phyloP scores from a whole-genome alignment of 2,797 vertebrate genomes.

The Eulemur rubriventer region DNA sequence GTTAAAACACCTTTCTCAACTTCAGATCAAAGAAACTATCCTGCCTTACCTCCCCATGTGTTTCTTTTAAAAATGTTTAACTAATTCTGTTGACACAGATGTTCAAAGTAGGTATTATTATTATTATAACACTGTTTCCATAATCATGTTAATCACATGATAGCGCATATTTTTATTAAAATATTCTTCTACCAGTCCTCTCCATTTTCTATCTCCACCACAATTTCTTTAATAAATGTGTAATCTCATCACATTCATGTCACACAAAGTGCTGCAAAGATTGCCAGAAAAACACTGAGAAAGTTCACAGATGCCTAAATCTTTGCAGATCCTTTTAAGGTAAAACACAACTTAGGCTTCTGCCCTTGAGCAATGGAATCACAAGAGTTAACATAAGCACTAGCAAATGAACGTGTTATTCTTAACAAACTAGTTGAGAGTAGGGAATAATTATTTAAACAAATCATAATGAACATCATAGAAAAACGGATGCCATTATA shows the following conservation, averaged over 20 bases:
- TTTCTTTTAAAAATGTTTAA: neutral
- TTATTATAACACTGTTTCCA: neutral
- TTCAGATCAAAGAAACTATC: slow-evolving; percentile 13
- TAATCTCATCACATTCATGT: neutral
- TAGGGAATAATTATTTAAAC: neutral
- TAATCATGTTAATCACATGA: neutral
- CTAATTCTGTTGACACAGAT: neutral
- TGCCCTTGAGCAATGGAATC: neutral
- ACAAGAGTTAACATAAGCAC: neutral
- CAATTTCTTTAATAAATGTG: neutral
- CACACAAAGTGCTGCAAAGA: neutral
- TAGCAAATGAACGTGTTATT: neutral
- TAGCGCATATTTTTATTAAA: neutral
- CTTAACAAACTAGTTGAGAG: neutral
- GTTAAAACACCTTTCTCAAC: neutral
- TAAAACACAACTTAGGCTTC: neutral
- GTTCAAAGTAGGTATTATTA: neutral
- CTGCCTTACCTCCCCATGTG: neutral
- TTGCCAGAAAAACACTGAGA: neutral
- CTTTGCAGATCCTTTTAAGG: neutral
- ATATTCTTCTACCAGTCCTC: neutral
- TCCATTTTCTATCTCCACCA: neutral
- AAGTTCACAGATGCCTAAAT: neutral
- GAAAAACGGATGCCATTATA: neutral
- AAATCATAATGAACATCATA: neutral